A percentile compares a stretch with the other conserved stretches of the same genome.
Conservation (phyloP, 1,140 invertebrate species). For the Coboldia fuscipes region DNA sequence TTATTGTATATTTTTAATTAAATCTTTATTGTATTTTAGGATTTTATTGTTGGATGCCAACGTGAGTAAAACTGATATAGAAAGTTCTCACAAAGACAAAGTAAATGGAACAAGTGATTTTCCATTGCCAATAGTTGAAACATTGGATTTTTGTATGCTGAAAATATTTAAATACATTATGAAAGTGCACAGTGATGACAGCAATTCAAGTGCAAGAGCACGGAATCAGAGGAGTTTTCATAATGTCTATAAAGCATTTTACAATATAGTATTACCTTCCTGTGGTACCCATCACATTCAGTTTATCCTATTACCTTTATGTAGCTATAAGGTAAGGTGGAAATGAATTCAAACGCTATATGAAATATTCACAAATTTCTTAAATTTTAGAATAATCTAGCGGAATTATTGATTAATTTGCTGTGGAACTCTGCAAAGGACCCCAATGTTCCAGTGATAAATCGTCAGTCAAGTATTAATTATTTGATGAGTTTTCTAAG, state of each 20-base stretch:
- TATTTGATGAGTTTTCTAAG: conserved; percentile 59
- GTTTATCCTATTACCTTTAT: conserved; percentile 57
- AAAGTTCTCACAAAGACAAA: conserved; percentile 7
- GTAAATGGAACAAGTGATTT: conserved; percentile 7
- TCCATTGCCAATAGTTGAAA: conserved; percentile 23
- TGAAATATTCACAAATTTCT: conserved; percentile 1
- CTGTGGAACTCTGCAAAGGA: conserved; percentile 55
- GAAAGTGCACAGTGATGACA: conserved; percentile 3
- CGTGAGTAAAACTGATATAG: conserved; percentile 29
- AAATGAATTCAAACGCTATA: not conserved
- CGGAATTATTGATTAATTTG: conserved; percentile 42
- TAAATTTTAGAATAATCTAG: conserved; percentile 21
- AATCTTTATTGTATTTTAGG: conserved; percentile 17
- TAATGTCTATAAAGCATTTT: conserved; percentile 35
- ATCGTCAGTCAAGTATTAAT: conserved; percentile 42
- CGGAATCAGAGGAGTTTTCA: conserved; percentile 12
- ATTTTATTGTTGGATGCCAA: conserved; percentile 44
- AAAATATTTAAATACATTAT: conserved; percentile 34
- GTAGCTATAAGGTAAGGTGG: conserved; percentile 33
- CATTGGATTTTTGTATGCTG: conserved; percentile 40
- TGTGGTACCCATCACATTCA: conserved; percentile 54
- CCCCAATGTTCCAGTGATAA: conserved; percentile 35
- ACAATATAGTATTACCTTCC: conserved; percentile 47
- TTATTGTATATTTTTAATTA: conserved; percentile 17
- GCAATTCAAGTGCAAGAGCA: conserved; percentile 4